Evolutionary conservation across 2,888 invertebrate species (phyloP).

Genomic region (Rhaphigaster nebulosa): DNA sequence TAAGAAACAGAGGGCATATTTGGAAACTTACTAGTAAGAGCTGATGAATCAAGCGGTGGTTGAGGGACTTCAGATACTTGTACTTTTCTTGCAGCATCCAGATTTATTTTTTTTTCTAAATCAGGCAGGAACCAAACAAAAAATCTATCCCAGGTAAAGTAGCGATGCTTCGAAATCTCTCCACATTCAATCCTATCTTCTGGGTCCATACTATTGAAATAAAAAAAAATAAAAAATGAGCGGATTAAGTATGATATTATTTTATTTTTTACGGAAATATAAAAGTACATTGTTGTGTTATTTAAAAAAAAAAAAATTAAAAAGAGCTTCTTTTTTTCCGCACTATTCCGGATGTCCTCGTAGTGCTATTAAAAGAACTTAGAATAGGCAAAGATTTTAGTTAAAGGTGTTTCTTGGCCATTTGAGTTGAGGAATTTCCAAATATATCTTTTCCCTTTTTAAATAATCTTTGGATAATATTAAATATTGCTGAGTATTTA

Average conservation of each 20-base stretch:
- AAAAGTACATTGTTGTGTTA: not conserved
- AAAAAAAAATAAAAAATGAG: not conserved
- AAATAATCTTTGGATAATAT: too few species aligned
- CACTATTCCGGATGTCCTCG: too few species aligned
- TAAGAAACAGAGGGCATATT: not conserved
- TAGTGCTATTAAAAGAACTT: too few species aligned
- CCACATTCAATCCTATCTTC: constrained; percentile 75
- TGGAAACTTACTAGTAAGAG: not conserved
- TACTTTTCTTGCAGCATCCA: constrained; percentile 75
- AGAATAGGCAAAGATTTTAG: too few species aligned
- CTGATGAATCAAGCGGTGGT: not conserved
- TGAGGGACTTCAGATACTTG: constrained; percentile 66
- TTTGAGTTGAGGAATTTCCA: too few species aligned
- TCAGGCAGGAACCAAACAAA: constrained; percentile 77
- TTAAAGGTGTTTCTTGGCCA: too few species aligned
- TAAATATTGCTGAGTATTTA: too few species aligned
- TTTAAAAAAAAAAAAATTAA: too few species aligned
- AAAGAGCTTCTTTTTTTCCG: too few species aligned
- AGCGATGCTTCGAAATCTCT: constrained; percentile 76
- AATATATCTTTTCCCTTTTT: too few species aligned
- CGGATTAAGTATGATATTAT: not conserved
- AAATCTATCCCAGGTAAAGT: constrained; percentile 78
- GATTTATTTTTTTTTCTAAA: constrained; percentile 75
- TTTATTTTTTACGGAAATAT: not conserved
- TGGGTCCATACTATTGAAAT: constrained; percentile 73